Evolutionary conservation across 2,888 invertebrate species (phyloP).

Genomic region (Hydrotaea diabolus): DNA sequence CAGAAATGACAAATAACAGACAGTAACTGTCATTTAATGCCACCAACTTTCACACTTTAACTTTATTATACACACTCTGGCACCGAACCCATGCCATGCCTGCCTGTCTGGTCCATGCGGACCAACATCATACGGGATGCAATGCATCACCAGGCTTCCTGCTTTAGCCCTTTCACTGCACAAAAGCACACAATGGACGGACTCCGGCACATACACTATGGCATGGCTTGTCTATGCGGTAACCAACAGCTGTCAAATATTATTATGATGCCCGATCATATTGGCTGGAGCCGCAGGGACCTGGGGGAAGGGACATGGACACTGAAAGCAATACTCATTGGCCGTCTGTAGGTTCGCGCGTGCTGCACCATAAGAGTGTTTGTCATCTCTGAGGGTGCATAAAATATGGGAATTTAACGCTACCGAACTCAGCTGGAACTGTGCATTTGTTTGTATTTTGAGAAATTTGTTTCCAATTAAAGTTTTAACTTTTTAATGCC

Average conservation of each 20-base stretch:
- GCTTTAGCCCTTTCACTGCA: background rate
- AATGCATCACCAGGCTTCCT: conserved; percentile 29
- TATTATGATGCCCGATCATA: conserved; percentile 61
- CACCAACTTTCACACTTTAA: conserved; percentile 58
- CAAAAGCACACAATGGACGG: conserved; percentile 5
- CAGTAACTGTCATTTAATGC: conserved; percentile 64
- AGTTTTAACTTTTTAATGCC: conserved; percentile 1
- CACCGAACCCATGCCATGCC: background rate
- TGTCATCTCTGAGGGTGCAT: conserved; percentile 36
- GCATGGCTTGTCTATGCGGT: conserved; percentile 46
- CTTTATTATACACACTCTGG: conserved; percentile 44
- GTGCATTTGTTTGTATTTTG: conserved; percentile 36
- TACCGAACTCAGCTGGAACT: background rate
- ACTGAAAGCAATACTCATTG: background rate
- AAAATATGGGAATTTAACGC: conserved; percentile 35
- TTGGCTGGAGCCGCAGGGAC: conserved; percentile 22
- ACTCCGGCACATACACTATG: conserved; percentile 10
- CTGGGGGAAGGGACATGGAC: background rate
- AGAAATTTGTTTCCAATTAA: conserved; percentile 36
- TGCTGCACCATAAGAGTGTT: too few relatives aligned
- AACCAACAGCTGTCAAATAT: conserved; percentile 66
- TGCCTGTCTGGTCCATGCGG: background rate
- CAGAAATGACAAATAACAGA: conserved; percentile 63
- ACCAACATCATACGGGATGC: conserved; percentile 24
- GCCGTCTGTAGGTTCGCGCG: too few relatives aligned